Conservation (phyloP, 2,888 invertebrate species). For the Parnassius apollo region DNA sequence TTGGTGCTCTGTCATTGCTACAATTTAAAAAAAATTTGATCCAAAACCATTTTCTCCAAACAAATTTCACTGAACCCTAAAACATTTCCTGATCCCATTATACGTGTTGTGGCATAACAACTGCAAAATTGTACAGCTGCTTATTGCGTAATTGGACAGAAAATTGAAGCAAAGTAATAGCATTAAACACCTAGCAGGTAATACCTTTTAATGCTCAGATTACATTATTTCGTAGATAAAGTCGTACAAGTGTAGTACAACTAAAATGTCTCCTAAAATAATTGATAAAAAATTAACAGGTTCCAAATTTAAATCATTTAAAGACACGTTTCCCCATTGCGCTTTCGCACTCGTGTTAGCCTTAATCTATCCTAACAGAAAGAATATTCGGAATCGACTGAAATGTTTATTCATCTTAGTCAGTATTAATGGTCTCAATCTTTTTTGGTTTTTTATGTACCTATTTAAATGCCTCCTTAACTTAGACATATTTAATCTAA, state of each 20-base stretch:
- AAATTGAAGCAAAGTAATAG: conserved; percentile 36
- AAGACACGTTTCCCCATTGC: conserved; percentile 54
- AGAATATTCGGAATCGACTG: conserved; percentile 39
- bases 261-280: conserved; percentile 23
- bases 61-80: conserved; percentile 30
- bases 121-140: conserved; percentile 11
- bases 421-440: conserved; percentile 40
- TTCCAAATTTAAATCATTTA: conserved; percentile 51
- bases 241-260: not conserved
- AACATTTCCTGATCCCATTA: not conserved
- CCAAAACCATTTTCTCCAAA: too few relatives aligned
- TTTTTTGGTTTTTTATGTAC: conserved; percentile 55
- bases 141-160: conserved; percentile 38
- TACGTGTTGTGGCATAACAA: conserved; percentile 18
- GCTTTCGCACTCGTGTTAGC: conserved; percentile 53
- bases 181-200: conserved; percentile 27
- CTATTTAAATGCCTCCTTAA: conserved; percentile 45
- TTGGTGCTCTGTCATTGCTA: too few relatives aligned
- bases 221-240: not conserved
- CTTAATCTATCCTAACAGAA: conserved; percentile 56
- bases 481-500: conserved; percentile 52
- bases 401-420: conserved; percentile 37
- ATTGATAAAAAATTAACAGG: conserved; percentile 9
- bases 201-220: not conserved
- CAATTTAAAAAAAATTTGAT: too few relatives aligned